A percentile compares a stretch with the other conserved stretches of the same genome.
These are phyloP conservation scores for Mus minutoides DNA, from an alignment of 2,797 vertebrate species.

Conservation along the genomic window DNA sequence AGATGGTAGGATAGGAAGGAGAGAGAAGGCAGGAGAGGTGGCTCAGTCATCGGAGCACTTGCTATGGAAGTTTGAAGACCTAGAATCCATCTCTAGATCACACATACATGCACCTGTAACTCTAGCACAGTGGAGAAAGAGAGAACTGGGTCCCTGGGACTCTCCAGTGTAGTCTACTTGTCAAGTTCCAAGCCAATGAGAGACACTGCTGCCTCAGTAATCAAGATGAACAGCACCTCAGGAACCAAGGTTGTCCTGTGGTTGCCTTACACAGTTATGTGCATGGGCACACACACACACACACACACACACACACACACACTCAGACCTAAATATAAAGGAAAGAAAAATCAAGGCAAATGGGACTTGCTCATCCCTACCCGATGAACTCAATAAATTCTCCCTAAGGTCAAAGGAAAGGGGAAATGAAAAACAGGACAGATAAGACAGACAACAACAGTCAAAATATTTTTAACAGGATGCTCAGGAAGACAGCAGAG, in stretches of 20 bases:
- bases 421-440: background rate
- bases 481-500: background rate
- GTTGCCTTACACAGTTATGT: background rate
- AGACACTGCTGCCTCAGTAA: background rate
- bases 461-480: constrained; percentile 46
- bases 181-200: background rate
- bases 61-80: background rate
- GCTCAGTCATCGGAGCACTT: background rate
- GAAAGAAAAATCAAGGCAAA: background rate
- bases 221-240: background rate
- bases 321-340: background rate
- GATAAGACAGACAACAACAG: background rate
- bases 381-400: constrained; percentile 8
- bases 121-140: background rate
- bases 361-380: background rate
- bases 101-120: background rate
- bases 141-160: background rate
- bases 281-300: background rate
- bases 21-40: background rate
- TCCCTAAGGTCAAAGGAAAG: constrained; percentile 43
- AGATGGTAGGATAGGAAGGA: background rate
- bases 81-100: background rate
- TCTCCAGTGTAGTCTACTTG: background rate
- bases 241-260: background rate
- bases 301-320: background rate